Evolutionary conservation across 2,797 vertebrate genomes (phyloP).

Genomic region (Macropodus opercularis): DNA sequence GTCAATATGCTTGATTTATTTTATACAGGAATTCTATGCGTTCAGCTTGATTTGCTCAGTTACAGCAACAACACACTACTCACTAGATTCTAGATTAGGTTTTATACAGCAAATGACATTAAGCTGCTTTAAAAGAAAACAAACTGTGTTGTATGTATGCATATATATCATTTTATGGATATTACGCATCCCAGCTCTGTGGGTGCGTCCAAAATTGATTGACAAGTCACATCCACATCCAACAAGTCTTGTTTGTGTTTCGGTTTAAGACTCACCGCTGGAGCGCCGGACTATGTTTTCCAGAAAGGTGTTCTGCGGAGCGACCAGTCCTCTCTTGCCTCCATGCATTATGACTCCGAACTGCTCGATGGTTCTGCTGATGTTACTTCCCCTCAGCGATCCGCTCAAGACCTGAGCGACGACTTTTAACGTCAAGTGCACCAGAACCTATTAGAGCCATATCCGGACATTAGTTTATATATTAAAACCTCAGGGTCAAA

Average conservation of each 20-base stretch:
- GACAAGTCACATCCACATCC: slow-evolving; percentile 4
- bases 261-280: slow-evolving; percentile 84
- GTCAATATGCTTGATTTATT: too few relatives aligned
- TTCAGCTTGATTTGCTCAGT: too few relatives aligned
- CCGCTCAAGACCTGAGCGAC: slow-evolving; percentile 1
- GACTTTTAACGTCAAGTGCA: slow-evolving; percentile 3
- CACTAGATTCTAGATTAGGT: too few relatives aligned
- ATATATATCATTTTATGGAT: not conserved
- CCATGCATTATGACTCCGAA: slow-evolving; percentile 89
- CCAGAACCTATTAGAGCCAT: rapidly evolving
- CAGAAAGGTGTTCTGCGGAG: slow-evolving; percentile 98
- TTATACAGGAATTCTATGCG: too few relatives aligned
- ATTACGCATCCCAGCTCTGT: slow-evolving; percentile 2
- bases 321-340: slow-evolving; percentile 97
- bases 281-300: slow-evolving; percentile 97
- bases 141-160: too few relatives aligned
- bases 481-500: slow-evolving; percentile 31
- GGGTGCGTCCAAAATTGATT: not conserved
- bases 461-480: slow-evolving; percentile 20
- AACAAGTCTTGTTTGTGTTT: not conserved
- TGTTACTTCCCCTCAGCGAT: slow-evolving; percentile 16
- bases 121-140: too few relatives aligned
- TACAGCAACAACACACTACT: too few relatives aligned
- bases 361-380: slow-evolving; percentile 44
- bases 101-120: too few relatives aligned